Conservation (phyloP, 2,113 vertebrate species). For the Zosterops lateralis region DNA sequence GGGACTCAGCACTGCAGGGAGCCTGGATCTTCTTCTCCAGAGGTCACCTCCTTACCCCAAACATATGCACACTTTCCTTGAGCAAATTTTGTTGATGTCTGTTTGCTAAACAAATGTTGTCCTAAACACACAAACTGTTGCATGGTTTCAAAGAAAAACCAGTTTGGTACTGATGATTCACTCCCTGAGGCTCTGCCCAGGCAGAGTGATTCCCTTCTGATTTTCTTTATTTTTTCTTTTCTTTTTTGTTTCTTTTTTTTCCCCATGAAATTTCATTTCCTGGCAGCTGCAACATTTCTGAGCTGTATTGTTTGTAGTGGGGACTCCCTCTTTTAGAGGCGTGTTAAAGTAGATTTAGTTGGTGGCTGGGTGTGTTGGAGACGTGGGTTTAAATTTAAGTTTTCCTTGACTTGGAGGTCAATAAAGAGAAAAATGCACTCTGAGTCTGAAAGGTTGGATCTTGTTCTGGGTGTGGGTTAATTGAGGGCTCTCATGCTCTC, state of each 20-base stretch:
- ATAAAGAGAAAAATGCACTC: background rate
- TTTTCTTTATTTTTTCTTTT: accelerated
- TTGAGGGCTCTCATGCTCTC: background rate
- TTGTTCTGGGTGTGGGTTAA: background rate
- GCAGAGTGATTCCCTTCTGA: background rate
- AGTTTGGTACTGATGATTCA: constrained; percentile 55
- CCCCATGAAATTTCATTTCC: background rate
- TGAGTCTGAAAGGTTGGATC: background rate
- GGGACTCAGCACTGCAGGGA: accelerated
- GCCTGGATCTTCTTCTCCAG: background rate
- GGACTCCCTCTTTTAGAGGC: background rate
- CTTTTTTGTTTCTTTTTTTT: accelerated
- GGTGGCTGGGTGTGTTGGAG: background rate
- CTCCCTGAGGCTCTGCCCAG: background rate
- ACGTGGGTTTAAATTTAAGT: accelerated
- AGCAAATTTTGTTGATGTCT: constrained; percentile 35
- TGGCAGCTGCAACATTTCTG: background rate
- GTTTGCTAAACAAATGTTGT: constrained; percentile 4
- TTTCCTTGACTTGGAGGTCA: background rate
- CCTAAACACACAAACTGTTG: constrained; percentile 29
- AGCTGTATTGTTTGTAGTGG: background rate
- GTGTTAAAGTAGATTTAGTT: background rate
- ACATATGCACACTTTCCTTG: background rate
- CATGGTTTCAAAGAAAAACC: constrained; percentile 5
- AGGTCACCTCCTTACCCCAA: background rate